Base-by-base conservation (phyloP, 2,797 vertebrate species). In the Taenioides sp. region DNA sequence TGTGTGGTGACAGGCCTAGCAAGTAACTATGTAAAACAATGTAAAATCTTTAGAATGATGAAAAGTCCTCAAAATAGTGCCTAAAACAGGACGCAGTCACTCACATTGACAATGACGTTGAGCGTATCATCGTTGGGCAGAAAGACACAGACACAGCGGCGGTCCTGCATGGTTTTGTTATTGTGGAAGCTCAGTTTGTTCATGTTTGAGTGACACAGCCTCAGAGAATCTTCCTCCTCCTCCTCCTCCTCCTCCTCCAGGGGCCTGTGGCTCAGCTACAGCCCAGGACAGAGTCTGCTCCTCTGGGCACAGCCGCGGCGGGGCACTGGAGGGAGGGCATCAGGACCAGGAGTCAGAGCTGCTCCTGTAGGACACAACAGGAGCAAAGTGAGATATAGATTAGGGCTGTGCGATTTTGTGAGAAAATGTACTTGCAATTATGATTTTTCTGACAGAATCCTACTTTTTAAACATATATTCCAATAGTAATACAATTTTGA, bases 141-240 rank as follows among this genome's bases (percentile, higher is more conserved):
- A 94, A 99, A 99, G 82, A 99, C 97, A 84, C 98, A 99, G 74
- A 99, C 96, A 57, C 97, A 98, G 84, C 98, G 96, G 82, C 98
- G 97, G 94, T 99, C 98, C 92, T 99, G 98, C 98, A 99, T 99
- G 93, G 95, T 92, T 97, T 95, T 95, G 93, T 99, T 99, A 92
- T 97, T 99, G 83, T 97, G 96, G 88, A 99, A 99, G 90, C 84
- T 93, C 95, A 98, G 86, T 95, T 94, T 98, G 97, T 95, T 99
- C 98, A 99, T 99, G 63, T 96, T 98, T 75, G 82, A 86, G 90
- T 87, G 90, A 84, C 88, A 79, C 60, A 66, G 70, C 86, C 77
- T 79, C 78, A 71, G 71, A 76, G 60, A 68, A 80, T 84, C 86
- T 67, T 9, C 84, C 82, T 82, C 78, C 86, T 65, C 86, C 84